A percentile compares a stretch with the other conserved stretches of the same genome.
phyloP scores from a whole-genome alignment of 2,113 vertebrate genomes.

The Phalacrocorax aristotelis region DNA sequence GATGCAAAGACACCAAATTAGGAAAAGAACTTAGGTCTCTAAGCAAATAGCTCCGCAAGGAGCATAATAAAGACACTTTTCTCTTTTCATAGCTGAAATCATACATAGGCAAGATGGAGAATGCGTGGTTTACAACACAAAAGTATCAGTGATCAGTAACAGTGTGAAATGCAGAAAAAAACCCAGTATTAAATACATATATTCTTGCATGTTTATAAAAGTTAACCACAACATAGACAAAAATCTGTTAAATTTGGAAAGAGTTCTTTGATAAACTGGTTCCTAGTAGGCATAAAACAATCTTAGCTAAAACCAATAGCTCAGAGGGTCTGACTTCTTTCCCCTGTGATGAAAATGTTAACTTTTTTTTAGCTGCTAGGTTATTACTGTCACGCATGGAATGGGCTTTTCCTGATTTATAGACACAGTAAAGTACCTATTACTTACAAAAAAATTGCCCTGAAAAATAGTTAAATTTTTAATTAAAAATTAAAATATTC shows the following conservation, averaged over 20 bases:
- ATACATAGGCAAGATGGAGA: not conserved
- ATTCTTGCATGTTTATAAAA: not conserved
- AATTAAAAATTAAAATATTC: not conserved
- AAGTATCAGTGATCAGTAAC: not conserved
- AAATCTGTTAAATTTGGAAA: not conserved
- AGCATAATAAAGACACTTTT: not conserved
- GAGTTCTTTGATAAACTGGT: not conserved
- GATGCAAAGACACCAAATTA: not conserved
- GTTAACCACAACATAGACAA: not conserved
- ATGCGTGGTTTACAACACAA: not conserved
- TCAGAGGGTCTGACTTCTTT: not conserved
- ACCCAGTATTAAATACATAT: no score
- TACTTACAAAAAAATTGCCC: not conserved
- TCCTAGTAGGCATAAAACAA: not conserved
- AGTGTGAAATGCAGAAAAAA: not conserved
- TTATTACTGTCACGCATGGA: not conserved
- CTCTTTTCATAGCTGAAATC: not conserved
- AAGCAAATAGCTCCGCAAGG: not conserved
- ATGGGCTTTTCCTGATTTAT: not conserved
- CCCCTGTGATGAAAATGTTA: not conserved
- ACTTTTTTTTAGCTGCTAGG: not conserved
- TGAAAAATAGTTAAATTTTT: not conserved
- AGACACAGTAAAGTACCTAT: not conserved
- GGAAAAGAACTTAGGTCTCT: not conserved
- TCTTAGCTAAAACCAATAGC: not conserved